Conservation (phyloP, 2,113 vertebrate species). For the Raphicerus campestris region DNA sequence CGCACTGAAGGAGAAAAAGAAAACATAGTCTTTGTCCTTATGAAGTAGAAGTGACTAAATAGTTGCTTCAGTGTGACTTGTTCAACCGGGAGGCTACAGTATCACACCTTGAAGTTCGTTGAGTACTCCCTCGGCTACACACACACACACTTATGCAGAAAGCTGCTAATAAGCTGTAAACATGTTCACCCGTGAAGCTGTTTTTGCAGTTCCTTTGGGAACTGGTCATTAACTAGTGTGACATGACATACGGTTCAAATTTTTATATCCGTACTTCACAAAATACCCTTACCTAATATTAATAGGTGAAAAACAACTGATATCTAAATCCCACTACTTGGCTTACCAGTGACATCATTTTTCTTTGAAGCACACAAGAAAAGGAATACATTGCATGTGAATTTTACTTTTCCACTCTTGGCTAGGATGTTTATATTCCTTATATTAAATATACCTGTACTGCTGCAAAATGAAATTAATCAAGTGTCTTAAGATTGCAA, state of each 20-base stretch:
- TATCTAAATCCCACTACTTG: not conserved
- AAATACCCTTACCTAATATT: not conserved
- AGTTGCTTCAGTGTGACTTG: not conserved
- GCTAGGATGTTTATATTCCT: not conserved
- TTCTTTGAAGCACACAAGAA: not conserved
- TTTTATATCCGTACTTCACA: not conserved
- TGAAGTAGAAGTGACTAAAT: not conserved
- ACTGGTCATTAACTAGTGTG: not conserved
- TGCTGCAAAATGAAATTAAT: conserved; percentile 44
- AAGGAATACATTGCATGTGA: not conserved
- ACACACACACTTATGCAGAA: not conserved
- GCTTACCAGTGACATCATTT: not conserved
- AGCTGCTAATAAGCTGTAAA: not conserved
- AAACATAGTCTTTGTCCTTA: not conserved
- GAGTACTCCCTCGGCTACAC: not conserved
- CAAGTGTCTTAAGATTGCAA: not conserved
- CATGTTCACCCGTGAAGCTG: not conserved
- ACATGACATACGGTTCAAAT: not conserved
- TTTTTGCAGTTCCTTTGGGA: conserved; percentile 1
- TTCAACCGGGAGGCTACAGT: not conserved
- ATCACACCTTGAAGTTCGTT: not conserved
- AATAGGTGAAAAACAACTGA: not conserved
- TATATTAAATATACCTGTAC: not conserved
- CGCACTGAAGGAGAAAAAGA: not conserved
- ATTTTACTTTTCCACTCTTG: conserved; percentile 2